Base-by-base conservation (phyloP, 2,113 vertebrate species). In the Atherinomorus stipes region DNA sequence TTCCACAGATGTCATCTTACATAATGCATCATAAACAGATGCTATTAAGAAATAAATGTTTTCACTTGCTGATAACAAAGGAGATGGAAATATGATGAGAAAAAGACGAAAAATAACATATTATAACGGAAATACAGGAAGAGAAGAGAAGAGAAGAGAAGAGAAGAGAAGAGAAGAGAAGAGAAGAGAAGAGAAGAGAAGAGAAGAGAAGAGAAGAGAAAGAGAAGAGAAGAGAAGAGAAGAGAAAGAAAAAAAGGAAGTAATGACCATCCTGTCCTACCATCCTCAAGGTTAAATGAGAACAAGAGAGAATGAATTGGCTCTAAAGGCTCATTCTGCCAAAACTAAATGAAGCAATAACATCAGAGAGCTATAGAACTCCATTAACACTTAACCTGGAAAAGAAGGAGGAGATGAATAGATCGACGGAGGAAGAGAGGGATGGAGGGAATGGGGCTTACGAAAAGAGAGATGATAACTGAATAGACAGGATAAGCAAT, bases 331-430 rank as follows among this genome's bases (percentile, higher is more conserved):
- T 87, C 89, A 90, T 89, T 91, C 88, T 89, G 89, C 87, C 85
- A 89, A 89, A 90, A 90, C 88, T 90, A 91, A 92, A 92, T 91
- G 88, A 90, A 90, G 91, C 90, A 90, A 92, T 91, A 90, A 89
- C 89, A 88, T 90, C 74, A 85, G 85, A 85, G 80, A 86, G 86
- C 89, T 86, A 84, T 85, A 81, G 81, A 90, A 90, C 65, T 80
- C 86, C 86, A 90, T 92, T 92, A 92, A 88, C 89, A 90, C 85
- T 85, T 89, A 85, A 89, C 87, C 85, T 86, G 76, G 65, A 56
- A 64, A 58, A 62, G 78, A 71, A 53, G 57, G 57, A 42, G 59
- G 72, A 45, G 56, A 65, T 57, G 11, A 44, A 58, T 73, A 56
- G 25, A 54, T 59, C 67, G 60, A 57, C 38, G 61, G 31, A 62